Evolutionary conservation across 2,113 vertebrate species (phyloP).

Genomic region (Ramphastos sulfuratus): DNA sequence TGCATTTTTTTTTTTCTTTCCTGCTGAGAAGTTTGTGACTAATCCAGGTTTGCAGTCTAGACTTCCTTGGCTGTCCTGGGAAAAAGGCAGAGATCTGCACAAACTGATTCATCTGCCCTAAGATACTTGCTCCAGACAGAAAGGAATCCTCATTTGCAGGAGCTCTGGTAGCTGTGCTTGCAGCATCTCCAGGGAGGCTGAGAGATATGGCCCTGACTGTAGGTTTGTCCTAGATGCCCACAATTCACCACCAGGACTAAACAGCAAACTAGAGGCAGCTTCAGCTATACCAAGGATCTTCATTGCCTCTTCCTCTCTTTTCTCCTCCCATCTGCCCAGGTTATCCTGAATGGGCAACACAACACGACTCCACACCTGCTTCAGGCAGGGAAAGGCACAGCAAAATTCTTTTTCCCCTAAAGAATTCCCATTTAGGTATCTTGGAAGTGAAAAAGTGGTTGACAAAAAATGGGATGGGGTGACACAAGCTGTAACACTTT

Average conservation of each 20-base stretch:
- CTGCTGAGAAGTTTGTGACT: slow-evolving; percentile 18
- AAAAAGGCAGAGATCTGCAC: slow-evolving; percentile 25
- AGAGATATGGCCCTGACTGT: accelerated
- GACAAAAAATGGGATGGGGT: background rate
- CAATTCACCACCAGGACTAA: background rate
- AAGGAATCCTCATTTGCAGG: background rate
- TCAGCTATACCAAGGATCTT: background rate
- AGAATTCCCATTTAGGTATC: background rate
- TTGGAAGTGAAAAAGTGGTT: background rate
- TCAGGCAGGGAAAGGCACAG: background rate
- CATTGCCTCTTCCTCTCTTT: background rate
- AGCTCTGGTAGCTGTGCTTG: background rate
- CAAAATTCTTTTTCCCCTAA: background rate
- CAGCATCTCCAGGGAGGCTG: background rate
- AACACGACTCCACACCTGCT: background rate
- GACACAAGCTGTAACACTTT: background rate
- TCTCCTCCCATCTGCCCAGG: background rate
- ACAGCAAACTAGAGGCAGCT: background rate
- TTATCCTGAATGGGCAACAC: background rate
- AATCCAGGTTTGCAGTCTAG: slow-evolving; percentile 51
- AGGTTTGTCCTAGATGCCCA: background rate
- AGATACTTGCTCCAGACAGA: slow-evolving; percentile 10
- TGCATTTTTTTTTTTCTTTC: background rate
- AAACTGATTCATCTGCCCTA: slow-evolving; percentile 48
- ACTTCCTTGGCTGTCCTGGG: slow-evolving; percentile 34